Evolutionary conservation across 2,888 invertebrate genomes (phyloP), one percentile per base, ranked within the genome.

Genomic region (Hirtodrosophila duncani): DNA sequence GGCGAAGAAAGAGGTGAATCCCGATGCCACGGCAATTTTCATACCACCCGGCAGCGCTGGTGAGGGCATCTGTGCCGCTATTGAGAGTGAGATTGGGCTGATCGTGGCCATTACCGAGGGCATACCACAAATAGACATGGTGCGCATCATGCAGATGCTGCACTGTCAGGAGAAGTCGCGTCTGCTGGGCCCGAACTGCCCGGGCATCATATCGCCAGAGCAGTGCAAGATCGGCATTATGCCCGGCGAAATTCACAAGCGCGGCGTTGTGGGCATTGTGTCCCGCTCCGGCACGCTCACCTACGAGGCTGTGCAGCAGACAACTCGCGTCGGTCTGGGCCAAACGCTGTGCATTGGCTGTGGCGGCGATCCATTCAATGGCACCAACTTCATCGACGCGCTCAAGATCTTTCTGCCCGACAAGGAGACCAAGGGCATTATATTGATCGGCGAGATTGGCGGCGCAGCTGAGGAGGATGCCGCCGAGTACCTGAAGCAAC

Each of bases 281-380:
- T 98, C 98, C 8, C 90, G 98, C 37, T 98, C 98, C 8, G 99
- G 99, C 41, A 99, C 99, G 1, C 89, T 99, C 48, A 99, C 99
- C 0, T 99, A 99, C 82, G 99, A 99, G 88, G 99, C 99, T 43
- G 98, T 98, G 17, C 96, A 98, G 85, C 99, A 99, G 88, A 99
- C 99, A 3, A 98, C 98, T 1, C 88, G 89, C 82, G 89, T 92
- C 62, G 95, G 95, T 48, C 88, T 98, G 10, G 98, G 98, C 0
- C 98, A 99, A 88, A 95, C 98, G 0, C 89, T 99, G 10, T 99
- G 99, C 86, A 92, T 99, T 4, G 99, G 99, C 42, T 98, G 99
- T 84, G 99, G 99, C 42, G 99, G 99, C 43, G 99, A 99, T 90
- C 99, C 99, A 0, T 99, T 99, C 89, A 99, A 99, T 83, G 99